Conservation (phyloP, 92 coral and sea anemone genomes). For the Phenganax stokvisi region DNA sequence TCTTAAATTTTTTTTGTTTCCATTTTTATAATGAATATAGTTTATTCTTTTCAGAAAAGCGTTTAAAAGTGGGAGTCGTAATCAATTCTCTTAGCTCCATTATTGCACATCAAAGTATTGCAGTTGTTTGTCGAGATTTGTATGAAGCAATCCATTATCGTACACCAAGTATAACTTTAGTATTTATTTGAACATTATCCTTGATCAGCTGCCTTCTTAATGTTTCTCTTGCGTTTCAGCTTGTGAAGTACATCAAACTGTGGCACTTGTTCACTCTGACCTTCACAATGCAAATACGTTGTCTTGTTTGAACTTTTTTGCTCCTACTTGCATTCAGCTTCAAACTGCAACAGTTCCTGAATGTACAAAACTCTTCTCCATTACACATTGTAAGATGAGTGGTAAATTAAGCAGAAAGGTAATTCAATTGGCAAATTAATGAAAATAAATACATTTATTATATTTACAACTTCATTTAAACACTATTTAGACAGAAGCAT, state of each 20-base stretch:
- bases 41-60: constrained; percentile 41
- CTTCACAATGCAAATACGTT: constrained; percentile 60
- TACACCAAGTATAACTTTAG: neutral
- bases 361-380: neutral
- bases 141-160: constrained; percentile 27
- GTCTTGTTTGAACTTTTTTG: constrained; percentile 47
- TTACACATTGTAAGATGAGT: constrained; percentile 28
- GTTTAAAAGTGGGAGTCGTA: constrained; percentile 56
- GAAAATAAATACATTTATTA: neutral
- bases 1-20: neutral
- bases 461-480: neutral
- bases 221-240: constrained; percentile 34
- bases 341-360: neutral
- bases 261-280: constrained; percentile 62
- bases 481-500: constrained; percentile 23
- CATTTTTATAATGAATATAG: neutral
- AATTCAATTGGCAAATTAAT: neutral
- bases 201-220: neutral
- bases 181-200: neutral
- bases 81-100: constrained; percentile 60
- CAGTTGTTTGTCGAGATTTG: constrained; percentile 47
- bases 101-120: constrained; percentile 48
- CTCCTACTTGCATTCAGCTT: constrained; percentile 52
- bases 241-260: constrained; percentile 60
- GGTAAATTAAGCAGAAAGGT: constrained; percentile 31